phyloP scores from a whole-genome alignment of 2,888 invertebrate genomes.

The Sisyra nigra region DNA sequence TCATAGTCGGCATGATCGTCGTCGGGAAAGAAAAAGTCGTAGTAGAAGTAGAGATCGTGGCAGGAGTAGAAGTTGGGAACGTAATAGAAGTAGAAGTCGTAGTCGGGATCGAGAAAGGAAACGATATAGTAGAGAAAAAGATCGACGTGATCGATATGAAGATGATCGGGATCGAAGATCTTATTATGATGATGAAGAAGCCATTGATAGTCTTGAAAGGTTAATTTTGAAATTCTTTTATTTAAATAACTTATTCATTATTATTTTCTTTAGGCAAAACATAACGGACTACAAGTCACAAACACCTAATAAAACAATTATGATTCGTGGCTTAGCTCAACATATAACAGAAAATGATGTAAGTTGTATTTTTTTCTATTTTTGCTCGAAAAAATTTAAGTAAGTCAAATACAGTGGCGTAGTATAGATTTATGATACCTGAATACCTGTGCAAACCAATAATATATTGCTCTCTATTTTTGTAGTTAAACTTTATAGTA shows the following conservation, averaged over 20 bases:
- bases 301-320: slow-evolving; percentile 45
- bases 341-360: slow-evolving; percentile 66
- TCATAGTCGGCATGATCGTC: not conserved
- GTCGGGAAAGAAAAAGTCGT: slow-evolving; percentile 4
- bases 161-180: slow-evolving; percentile 13
- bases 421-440: no score
- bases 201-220: slow-evolving; percentile 4
- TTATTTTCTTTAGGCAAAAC: slow-evolving; percentile 3
- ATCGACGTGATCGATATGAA: slow-evolving; percentile 22
- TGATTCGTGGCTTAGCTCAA: slow-evolving; percentile 56
- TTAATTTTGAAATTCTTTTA: not conserved
- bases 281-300: slow-evolving; percentile 26
- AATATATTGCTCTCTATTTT: no score
- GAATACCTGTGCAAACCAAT: no score
- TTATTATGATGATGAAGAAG: slow-evolving; percentile 13
- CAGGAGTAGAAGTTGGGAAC: slow-evolving; percentile 14
- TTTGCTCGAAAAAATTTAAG: no score
- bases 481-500: no score
- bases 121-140: slow-evolving; percentile 26
- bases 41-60: slow-evolving; percentile 4
- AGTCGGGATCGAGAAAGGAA: slow-evolving; percentile 21
- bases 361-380: slow-evolving; percentile 23
- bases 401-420: no score
- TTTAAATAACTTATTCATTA: not conserved
- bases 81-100: slow-evolving; percentile 10